phyloP scores from a whole-genome alignment of 2,888 invertebrate genomes.

The Icerya purchasi region DNA sequence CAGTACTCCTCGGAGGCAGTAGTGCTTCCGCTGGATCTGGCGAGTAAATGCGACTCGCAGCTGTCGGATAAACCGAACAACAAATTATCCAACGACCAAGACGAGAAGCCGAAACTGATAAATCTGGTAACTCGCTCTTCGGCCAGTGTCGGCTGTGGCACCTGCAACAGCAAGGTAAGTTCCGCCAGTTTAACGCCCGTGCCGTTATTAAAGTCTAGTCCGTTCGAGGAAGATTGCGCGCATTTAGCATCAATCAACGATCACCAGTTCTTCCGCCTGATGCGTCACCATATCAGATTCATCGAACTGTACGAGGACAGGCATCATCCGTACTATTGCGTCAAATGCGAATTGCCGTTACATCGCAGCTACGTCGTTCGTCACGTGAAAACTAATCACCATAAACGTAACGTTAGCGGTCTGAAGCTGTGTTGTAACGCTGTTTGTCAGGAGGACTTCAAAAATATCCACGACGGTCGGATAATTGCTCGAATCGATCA shows the following conservation, averaged over 20 bases:
- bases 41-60: not conserved
- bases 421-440: not conserved
- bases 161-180: not conserved
- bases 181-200: not conserved
- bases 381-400: not conserved
- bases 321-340: not conserved
- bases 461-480: not conserved
- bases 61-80: not conserved
- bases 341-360: not conserved
- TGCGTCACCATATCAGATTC: not conserved
- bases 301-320: not conserved
- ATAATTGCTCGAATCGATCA: not conserved
- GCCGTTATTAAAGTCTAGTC: not conserved
- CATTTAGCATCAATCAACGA: not conserved
- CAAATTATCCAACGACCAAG: not conserved
- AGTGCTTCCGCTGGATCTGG: not conserved
- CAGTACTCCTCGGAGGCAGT: not conserved
- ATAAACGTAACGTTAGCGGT: not conserved
- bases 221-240: not conserved
- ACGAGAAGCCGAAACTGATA: not conserved
- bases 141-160: not conserved
- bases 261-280: not conserved
- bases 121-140: not conserved
- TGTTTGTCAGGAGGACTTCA: not conserved
- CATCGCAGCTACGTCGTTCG: not conserved